A percentile compares a stretch with the other conserved stretches of the same genome.
Conservation (phyloP, 1,140 invertebrate genomes). For the Temnothorax curvispinosus region DNA sequence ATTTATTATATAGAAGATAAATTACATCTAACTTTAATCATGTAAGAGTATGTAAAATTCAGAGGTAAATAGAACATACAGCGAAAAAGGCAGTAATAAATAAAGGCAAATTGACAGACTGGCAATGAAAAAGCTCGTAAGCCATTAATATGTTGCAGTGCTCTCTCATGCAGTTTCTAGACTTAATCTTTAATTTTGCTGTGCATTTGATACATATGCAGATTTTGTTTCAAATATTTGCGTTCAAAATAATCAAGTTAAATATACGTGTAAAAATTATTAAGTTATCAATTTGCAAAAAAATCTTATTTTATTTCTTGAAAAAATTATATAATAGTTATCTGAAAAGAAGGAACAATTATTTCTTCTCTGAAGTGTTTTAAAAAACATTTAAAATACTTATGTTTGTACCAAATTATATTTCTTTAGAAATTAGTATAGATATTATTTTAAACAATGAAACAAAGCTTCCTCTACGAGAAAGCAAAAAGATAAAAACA, state of each 20-base stretch:
- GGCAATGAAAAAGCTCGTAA: neutral
- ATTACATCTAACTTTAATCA: neutral
- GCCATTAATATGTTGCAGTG: neutral
- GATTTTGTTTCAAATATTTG: neutral
- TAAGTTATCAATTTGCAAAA: neutral
- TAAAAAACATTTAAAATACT: neutral
- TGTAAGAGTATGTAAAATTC: neutral
- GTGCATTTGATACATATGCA: neutral
- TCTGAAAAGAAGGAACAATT: neutral
- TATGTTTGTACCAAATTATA: neutral
- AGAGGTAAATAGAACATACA: neutral
- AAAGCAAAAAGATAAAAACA: neutral
- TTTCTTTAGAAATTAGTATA: neutral
- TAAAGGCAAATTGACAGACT: neutral
- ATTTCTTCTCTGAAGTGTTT: neutral
- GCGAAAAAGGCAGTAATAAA: neutral
- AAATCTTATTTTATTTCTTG: neutral
- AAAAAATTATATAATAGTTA: neutral
- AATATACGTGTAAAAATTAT: neutral
- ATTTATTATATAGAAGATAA: neutral
- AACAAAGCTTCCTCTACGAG: too few species aligned
- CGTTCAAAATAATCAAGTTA: neutral
- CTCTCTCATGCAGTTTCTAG: neutral
- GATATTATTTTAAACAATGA: neutral
- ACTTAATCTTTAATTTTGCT: neutral